Percentiles rank a stretch among this genome's conserved stretches.
These are phyloP conservation scores for Philaethria dido DNA, from an alignment of 2,888 invertebrate species.

Conservation along the genomic window DNA sequence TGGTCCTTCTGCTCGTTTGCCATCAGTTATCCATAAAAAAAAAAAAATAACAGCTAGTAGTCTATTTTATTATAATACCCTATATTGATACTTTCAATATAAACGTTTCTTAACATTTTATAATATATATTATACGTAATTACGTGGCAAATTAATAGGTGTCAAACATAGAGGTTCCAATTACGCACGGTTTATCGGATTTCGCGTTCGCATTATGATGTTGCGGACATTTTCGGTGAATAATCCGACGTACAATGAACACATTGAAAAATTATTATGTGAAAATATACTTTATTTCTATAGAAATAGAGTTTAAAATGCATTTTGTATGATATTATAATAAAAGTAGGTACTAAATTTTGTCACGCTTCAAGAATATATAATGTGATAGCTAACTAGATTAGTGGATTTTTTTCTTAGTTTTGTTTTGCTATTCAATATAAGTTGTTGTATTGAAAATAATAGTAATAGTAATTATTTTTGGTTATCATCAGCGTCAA, in stretches of 20 bases:
- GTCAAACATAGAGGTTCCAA: constrained; percentile 37
- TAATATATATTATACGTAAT: constrained; percentile 17
- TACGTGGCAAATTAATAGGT: constrained; percentile 35
- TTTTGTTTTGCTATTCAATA: background rate
- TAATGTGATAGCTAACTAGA: constrained; percentile 20
- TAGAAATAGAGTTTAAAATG: background rate
- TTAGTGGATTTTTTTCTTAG: constrained; percentile 5
- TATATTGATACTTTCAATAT: too few relatives aligned
- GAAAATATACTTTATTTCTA: background rate
- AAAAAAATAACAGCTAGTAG: too few relatives aligned
- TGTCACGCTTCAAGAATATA: constrained; percentile 22
- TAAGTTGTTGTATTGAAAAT: too few relatives aligned
- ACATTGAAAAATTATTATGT: background rate
- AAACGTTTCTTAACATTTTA: constrained; percentile 8
- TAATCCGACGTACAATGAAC: constrained; percentile 32
- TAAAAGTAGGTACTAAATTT: constrained; percentile 14
- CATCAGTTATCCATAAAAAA: too few relatives aligned
- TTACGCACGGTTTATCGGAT: constrained; percentile 39
- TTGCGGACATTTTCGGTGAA: constrained; percentile 31
- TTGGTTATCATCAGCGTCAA: too few relatives aligned
- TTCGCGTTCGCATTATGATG: constrained; percentile 37
- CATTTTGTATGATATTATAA: background rate
- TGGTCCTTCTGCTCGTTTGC: too few relatives aligned
- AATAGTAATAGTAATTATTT: too few relatives aligned
- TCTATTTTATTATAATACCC: too few relatives aligned